Conservation (phyloP, 2,888 invertebrate species). For the Gryllus longicercus region DNA sequence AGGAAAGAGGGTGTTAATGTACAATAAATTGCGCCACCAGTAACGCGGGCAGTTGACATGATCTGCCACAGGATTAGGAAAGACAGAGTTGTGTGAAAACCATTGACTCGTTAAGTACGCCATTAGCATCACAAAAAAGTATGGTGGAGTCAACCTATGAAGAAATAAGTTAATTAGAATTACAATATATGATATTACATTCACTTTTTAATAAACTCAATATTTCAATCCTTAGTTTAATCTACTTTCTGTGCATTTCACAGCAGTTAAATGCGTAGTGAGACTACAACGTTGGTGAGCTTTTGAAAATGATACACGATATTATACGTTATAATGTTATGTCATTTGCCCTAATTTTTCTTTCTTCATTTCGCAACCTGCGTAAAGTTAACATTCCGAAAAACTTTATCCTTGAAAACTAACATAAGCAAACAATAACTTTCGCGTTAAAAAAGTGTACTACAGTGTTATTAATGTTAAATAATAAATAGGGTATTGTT, state of each 20-base stretch:
- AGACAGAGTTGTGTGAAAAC: slow-evolving; percentile 67
- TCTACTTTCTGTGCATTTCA: too few relatives aligned
- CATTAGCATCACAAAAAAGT: slow-evolving; percentile 55
- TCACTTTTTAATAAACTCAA: neutral
- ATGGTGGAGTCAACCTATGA: slow-evolving; percentile 59
- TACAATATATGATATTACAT: neutral
- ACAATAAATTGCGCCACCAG: slow-evolving; percentile 83
- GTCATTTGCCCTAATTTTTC: neutral
- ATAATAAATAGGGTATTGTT: too few relatives aligned
- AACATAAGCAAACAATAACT: too few relatives aligned
- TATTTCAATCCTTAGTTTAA: too few relatives aligned
- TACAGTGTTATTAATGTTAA: too few relatives aligned
- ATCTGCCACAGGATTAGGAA: slow-evolving; percentile 67
- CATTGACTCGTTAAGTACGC: slow-evolving; percentile 67
- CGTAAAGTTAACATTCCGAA: neutral
- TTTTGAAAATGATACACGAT: neutral
- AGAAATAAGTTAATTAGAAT: neutral
- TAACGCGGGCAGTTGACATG: slow-evolving; percentile 67
- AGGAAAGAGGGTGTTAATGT: slow-evolving; percentile 75
- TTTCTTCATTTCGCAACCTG: neutral
- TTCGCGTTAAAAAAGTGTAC: too few relatives aligned
- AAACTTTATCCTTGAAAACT: too few relatives aligned
- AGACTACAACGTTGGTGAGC: too few relatives aligned
- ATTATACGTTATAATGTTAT: neutral
- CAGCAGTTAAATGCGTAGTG: too few relatives aligned